phyloP scores from a whole-genome alignment of 2,888 invertebrate species.

The Lepidochrysops patricia region DNA sequence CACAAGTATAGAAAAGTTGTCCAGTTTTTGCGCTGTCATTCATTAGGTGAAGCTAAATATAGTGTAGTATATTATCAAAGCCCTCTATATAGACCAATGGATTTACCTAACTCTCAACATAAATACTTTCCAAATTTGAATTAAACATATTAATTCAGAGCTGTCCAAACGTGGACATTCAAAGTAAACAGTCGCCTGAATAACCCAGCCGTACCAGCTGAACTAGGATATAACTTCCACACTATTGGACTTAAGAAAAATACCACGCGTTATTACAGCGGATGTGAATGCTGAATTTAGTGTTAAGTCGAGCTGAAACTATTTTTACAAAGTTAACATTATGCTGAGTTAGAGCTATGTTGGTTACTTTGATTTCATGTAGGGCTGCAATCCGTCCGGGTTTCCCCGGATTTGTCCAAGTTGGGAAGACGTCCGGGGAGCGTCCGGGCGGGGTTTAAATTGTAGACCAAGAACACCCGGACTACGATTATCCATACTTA shows the following conservation, averaged over 20 bases:
- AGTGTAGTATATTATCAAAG: too few species aligned
- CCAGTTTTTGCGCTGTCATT: too few species aligned
- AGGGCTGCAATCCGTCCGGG: too few species aligned
- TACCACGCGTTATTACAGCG: background rate
- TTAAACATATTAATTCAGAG: constrained; percentile 25
- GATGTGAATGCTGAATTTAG: background rate
- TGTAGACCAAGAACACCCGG: too few species aligned
- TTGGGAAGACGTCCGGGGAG: too few species aligned
- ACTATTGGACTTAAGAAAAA: constrained; percentile 14
- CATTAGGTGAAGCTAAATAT: too few species aligned
- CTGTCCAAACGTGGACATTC: constrained; percentile 29
- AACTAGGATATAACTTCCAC: constrained; percentile 24
- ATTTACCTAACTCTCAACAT: background rate
- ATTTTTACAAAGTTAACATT: background rate
- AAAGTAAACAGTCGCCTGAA: constrained; percentile 27
- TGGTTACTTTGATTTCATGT: too few species aligned
- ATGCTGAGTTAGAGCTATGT: background rate
- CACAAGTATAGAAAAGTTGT: too few species aligned
- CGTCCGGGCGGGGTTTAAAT: too few species aligned
- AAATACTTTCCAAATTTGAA: constrained; percentile 16
- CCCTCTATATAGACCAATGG: too few species aligned
- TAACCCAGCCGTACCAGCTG: constrained; percentile 24
- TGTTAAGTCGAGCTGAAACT: background rate
- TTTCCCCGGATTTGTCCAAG: too few species aligned
- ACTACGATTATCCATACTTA: too few species aligned